phyloP scores from a whole-genome alignment of 2,113 vertebrate species.

The Ceyx margarethae region DNA sequence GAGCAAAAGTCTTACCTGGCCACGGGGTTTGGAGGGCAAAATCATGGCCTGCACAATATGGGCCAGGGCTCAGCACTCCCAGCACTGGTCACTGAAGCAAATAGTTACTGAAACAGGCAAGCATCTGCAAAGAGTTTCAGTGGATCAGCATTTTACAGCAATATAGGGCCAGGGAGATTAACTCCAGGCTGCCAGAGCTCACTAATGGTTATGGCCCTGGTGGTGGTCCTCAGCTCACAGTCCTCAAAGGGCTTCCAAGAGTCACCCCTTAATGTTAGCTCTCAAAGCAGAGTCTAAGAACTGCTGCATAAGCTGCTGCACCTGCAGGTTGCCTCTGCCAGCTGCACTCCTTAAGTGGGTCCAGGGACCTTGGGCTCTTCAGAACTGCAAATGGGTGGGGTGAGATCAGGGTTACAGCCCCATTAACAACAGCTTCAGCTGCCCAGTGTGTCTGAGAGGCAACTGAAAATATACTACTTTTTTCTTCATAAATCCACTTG shows the following conservation, averaged over 20 bases:
- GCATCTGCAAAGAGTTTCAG: neutral
- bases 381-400: neutral
- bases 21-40: rapidly evolving
- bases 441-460: rapidly evolving
- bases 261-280: neutral
- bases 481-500: neutral
- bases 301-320: neutral
- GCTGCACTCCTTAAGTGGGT: rapidly evolving
- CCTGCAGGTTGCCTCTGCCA: neutral
- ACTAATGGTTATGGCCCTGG: rapidly evolving
- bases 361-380: neutral
- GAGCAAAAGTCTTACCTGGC: neutral
- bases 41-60: neutral
- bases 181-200: neutral
- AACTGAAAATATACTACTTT: neutral
- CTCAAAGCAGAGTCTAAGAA: neutral
- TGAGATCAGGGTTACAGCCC: neutral
- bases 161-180: neutral
- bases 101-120: neutral
- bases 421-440: neutral
- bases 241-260: neutral
- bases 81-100: neutral
- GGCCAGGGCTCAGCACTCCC: neutral
- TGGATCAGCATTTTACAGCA: neutral
- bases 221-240: neutral